Percentiles rank a stretch among this genome's conserved stretches.
Evolutionary conservation across 2,888 invertebrate genomes (phyloP).

Genomic region (Mythimna pallens): DNA sequence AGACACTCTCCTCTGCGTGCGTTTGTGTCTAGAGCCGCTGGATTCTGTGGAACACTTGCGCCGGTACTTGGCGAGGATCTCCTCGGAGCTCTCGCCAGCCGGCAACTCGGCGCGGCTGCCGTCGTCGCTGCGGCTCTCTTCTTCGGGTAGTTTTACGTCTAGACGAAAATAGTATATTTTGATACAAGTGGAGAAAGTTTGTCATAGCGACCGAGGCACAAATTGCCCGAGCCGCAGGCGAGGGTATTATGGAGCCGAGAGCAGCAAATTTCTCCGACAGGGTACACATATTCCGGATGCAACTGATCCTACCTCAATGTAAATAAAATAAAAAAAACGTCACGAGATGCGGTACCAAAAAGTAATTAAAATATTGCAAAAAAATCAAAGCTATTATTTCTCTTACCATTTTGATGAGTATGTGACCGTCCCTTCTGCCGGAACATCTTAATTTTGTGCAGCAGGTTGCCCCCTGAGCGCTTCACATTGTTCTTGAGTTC

Average conservation of each 20-base stretch:
- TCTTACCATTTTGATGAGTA: conserved; percentile 78
- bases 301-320: background rate
- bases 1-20: conserved; percentile 71
- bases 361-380: too few species aligned
- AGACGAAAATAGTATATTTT: background rate
- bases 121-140: conserved; percentile 79
- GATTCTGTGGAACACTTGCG: conserved; percentile 91
- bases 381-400: too few species aligned
- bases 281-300: too few species aligned
- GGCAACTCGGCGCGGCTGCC: conserved; percentile 72
- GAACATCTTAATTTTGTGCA: conserved; percentile 89
- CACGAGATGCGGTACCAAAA: background rate
- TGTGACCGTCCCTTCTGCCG: conserved; percentile 85
- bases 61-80: conserved; percentile 98
- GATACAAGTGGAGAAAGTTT: too few species aligned
- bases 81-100: conserved; percentile 94
- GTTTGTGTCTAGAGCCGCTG: conserved; percentile 62
- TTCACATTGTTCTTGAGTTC: conserved; percentile 89
- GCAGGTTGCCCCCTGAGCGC: conserved; percentile 86
- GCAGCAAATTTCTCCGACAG: too few species aligned
- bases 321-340: background rate
- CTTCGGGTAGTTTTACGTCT: conserved; percentile 82
- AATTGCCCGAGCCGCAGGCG: too few species aligned
- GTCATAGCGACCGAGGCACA: too few species aligned
- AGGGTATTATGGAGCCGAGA: too few species aligned